Conservation (phyloP, 2,888 invertebrate species). For the Apodemia duryi region DNA sequence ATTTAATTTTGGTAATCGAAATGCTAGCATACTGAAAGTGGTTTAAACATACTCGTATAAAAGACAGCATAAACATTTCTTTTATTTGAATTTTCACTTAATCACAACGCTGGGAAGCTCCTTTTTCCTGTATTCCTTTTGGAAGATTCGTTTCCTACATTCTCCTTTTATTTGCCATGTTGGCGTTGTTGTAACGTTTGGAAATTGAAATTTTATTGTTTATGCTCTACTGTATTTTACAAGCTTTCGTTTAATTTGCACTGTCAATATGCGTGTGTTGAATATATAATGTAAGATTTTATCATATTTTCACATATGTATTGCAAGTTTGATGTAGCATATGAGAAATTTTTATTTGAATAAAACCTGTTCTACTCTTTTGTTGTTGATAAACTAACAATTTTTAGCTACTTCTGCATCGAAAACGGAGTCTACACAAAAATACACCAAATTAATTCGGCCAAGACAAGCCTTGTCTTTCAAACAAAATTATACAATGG, state of each 20-base stretch:
- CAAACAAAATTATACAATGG: too few species aligned
- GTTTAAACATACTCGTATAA: not conserved
- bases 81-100: constrained; percentile 13
- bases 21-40: not conserved
- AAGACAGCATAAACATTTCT: not conserved
- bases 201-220: constrained; percentile 13
- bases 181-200: not conserved
- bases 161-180: constrained; percentile 2
- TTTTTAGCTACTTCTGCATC: too few species aligned
- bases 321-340: too few species aligned
- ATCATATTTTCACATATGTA: too few species aligned
- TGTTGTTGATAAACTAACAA: too few species aligned
- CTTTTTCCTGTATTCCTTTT: constrained; percentile 4
- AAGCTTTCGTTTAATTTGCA: not conserved
- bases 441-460: too few species aligned
- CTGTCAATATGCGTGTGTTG: too few species aligned
- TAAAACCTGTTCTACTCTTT: too few species aligned
- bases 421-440: too few species aligned
- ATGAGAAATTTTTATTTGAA: too few species aligned
- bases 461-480: too few species aligned
- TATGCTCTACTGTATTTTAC: not conserved
- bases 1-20: not conserved
- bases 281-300: too few species aligned
- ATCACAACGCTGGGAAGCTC: constrained; percentile 7
- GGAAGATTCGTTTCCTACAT: not conserved